Evolutionary conservation across 2,113 vertebrate genomes (phyloP).

Genomic region (Sebastes fasciatus): DNA sequence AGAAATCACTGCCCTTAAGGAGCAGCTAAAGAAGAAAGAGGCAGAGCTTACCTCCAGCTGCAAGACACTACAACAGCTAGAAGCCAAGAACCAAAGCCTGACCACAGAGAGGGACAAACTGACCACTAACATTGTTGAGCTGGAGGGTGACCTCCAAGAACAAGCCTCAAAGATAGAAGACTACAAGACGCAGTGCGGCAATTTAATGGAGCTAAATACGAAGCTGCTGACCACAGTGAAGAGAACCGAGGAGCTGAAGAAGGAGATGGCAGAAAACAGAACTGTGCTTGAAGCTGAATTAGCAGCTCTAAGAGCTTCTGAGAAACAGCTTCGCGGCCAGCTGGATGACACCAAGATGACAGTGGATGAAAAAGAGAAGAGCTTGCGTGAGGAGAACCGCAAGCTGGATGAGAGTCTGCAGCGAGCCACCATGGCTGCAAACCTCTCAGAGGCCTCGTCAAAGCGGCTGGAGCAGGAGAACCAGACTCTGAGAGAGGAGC

Average conservation of each 20-base stretch:
- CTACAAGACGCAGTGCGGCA: slow-evolving; percentile 66
- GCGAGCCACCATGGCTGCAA: slow-evolving; percentile 78
- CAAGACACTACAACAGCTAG: slow-evolving; percentile 80
- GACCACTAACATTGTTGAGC: slow-evolving; percentile 65
- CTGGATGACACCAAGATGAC: slow-evolving; percentile 79
- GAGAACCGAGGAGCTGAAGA: slow-evolving; percentile 79
- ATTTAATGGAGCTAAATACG: slow-evolving; percentile 74
- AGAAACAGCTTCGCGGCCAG: slow-evolving; percentile 87
- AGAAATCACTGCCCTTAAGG: slow-evolving; percentile 74
- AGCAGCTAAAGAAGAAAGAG: slow-evolving; percentile 83
- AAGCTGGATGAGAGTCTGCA: slow-evolving; percentile 89
- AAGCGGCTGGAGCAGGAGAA: slow-evolving; percentile 85
- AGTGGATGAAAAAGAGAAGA: slow-evolving; percentile 84
- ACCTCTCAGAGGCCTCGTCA: slow-evolving; percentile 80
- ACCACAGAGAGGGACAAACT: slow-evolving; percentile 83
- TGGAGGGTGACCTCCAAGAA: slow-evolving; percentile 80
- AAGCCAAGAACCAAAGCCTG: slow-evolving; percentile 84
- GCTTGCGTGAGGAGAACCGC: slow-evolving; percentile 82
- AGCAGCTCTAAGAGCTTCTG: slow-evolving; percentile 83
- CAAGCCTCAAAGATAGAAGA: slow-evolving; percentile 69
- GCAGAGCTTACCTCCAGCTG: slow-evolving; percentile 79
- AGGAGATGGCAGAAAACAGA: slow-evolving; percentile 76
- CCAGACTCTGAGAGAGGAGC: slow-evolving; percentile 85
- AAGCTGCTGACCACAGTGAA: slow-evolving; percentile 73
- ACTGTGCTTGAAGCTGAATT: slow-evolving; percentile 79